Percentiles rank a stretch among this genome's conserved stretches.
Conservation (phyloP, 2,113 vertebrate genomes). For the Thunnus maccoyii region DNA sequence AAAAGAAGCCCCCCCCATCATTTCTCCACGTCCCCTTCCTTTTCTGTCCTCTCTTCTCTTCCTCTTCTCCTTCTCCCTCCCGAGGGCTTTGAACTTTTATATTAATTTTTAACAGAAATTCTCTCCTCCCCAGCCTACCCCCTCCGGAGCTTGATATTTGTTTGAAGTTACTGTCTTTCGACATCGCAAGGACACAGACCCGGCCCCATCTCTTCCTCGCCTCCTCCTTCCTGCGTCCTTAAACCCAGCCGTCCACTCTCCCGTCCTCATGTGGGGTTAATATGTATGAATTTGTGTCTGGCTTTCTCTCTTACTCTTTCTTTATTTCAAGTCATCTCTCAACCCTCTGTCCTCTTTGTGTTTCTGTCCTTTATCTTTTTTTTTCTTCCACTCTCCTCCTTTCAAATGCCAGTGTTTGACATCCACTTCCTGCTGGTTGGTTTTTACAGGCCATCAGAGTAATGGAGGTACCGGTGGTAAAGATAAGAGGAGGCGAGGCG, state of each 20-base stretch:
- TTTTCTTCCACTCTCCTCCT: background rate
- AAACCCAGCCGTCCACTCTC: background rate
- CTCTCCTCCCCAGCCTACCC: constrained; percentile 34
- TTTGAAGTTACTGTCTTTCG: constrained; percentile 65
- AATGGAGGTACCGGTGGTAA: constrained; percentile 99
- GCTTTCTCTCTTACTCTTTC: background rate
- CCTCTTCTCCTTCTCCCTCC: background rate
- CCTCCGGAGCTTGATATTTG: constrained; percentile 60
- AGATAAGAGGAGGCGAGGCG: constrained; percentile 93
- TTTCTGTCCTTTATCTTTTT: background rate
- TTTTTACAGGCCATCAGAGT: constrained; percentile 93
- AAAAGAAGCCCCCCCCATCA: constrained; percentile 14
- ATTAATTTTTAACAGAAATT: constrained; percentile 64
- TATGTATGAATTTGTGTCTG: constrained; percentile 49
- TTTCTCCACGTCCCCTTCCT: constrained; percentile 12
- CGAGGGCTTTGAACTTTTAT: constrained; percentile 65
- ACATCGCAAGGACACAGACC: constrained; percentile 59
- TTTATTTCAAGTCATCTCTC: background rate
- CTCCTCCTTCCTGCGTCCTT: constrained; percentile 24
- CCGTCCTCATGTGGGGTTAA: constrained; percentile 27
- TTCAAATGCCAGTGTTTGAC: constrained; percentile 64
- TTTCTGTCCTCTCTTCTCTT: constrained; percentile 14
- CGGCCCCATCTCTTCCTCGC: constrained; percentile 13
- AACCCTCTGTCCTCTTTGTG: background rate
- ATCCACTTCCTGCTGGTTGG: constrained; percentile 80